phyloP scores from a whole-genome alignment of 1,140 invertebrate species.

The Cyclina sinensis region DNA sequence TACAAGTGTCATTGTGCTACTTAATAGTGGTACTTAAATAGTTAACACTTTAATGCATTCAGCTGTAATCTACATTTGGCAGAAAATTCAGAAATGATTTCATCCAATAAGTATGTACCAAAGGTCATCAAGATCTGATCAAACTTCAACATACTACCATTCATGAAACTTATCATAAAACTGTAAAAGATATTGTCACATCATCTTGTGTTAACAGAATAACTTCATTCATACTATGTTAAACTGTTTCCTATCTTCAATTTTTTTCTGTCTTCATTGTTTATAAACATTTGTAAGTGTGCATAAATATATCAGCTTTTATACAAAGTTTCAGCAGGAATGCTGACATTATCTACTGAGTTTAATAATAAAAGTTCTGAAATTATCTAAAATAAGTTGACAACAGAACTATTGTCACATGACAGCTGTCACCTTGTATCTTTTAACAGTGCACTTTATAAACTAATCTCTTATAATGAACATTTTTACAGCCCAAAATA shows the following conservation, averaged over 20 bases:
- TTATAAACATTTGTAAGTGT: background rate
- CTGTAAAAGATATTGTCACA: background rate
- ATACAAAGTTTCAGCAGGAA: background rate
- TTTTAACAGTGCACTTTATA: too few species aligned
- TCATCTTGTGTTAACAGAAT: background rate
- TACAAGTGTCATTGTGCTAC: background rate
- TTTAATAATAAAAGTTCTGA: background rate
- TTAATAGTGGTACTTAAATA: background rate
- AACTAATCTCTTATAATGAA: too few species aligned
- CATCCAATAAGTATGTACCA: slow-evolving; percentile 24
- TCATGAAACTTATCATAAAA: background rate
- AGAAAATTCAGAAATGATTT: background rate
- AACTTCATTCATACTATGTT: too few species aligned
- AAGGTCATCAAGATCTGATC: slow-evolving; percentile 30
- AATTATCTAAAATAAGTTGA: background rate
- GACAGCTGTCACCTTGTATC: too few species aligned
- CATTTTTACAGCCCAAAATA: too few species aligned
- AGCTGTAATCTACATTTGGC: background rate
- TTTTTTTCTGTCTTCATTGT: too few species aligned
- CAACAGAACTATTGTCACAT: background rate
- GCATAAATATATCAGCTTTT: background rate
- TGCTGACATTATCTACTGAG: background rate
- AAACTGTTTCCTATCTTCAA: too few species aligned
- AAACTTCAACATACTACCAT: background rate
- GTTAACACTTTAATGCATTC: background rate